These are phyloP conservation scores for Schlechtendalia chinensis DNA, from an alignment of 1,140 invertebrate species.

Conservation along the genomic window DNA sequence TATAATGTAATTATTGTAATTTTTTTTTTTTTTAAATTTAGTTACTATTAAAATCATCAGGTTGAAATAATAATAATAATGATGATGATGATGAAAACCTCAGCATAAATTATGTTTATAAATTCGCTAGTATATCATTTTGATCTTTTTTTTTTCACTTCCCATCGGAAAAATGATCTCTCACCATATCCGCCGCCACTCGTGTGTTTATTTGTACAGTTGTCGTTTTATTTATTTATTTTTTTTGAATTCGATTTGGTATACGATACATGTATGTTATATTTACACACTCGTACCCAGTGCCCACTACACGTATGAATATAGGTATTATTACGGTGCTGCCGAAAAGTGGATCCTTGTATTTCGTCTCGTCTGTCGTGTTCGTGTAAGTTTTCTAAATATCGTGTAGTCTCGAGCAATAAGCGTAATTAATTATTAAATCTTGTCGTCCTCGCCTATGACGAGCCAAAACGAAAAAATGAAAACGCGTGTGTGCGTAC, in stretches of 20 bases:
- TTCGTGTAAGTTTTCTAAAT: not conserved
- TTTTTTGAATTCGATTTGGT: too few relatives aligned
- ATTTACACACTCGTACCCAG: constrained; percentile 8
- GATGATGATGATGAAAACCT: not conserved
- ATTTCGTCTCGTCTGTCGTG: not conserved
- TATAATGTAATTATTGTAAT: too few relatives aligned
- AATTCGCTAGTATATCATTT: constrained; percentile 22
- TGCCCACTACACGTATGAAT: not conserved
- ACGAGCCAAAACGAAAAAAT: too few relatives aligned
- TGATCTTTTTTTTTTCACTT: not conserved
- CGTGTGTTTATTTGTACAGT: constrained; percentile 30
- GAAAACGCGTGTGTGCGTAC: constrained; percentile 19
- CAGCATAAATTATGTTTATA: not conserved
- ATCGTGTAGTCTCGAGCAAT: not conserved
- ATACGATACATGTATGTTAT: not conserved
- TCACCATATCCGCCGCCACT: constrained; percentile 18
- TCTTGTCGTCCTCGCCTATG: not conserved
- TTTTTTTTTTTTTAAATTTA: constrained; percentile 12
- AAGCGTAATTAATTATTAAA: not conserved
- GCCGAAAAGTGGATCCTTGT: constrained; percentile 8
- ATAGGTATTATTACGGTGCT: constrained; percentile 35
- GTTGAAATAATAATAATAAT: not conserved
- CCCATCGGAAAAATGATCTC: constrained; percentile 39
- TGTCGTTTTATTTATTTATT: too few relatives aligned
- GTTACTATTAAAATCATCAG: not conserved